Conservation (phyloP, 2,113 vertebrate species). For the Bujurquina vittata region DNA sequence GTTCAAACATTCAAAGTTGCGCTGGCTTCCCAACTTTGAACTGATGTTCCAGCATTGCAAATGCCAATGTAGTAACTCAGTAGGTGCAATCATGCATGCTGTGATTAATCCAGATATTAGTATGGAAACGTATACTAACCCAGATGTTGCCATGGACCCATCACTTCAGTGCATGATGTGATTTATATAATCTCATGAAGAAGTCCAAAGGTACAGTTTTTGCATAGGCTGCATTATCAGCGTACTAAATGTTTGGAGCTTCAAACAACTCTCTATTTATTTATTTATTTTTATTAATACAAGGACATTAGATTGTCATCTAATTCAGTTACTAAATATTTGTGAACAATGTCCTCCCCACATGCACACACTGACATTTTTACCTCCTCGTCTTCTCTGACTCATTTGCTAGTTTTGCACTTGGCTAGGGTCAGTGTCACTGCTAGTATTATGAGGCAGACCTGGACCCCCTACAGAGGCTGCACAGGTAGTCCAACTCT, state of each 20-base stretch:
- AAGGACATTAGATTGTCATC: background rate
- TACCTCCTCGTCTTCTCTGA: too few relatives aligned
- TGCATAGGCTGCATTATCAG: background rate
- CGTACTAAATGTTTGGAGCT: background rate
- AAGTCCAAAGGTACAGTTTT: background rate
- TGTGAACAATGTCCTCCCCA: background rate
- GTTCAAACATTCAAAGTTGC: background rate
- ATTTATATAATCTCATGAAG: background rate
- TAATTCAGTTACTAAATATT: background rate
- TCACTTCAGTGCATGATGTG: background rate
- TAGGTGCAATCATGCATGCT: background rate
- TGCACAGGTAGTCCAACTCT: too few relatives aligned
- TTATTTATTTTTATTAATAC: too few relatives aligned
- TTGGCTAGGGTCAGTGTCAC: too few relatives aligned
- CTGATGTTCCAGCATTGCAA: background rate
- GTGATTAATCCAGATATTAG: background rate
- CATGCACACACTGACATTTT: too few relatives aligned
- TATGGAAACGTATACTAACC: constrained; percentile 3
- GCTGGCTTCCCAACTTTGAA: background rate
- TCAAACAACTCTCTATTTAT: background rate
- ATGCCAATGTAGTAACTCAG: background rate
- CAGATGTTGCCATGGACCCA: background rate
- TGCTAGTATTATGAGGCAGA: too few relatives aligned
- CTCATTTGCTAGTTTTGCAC: too few relatives aligned
- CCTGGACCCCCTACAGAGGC: too few relatives aligned